Evolutionary conservation across 2,888 invertebrate species (phyloP), one percentile per base, ranked within the genome.

Genomic region (Nemotelus nigrinus): DNA sequence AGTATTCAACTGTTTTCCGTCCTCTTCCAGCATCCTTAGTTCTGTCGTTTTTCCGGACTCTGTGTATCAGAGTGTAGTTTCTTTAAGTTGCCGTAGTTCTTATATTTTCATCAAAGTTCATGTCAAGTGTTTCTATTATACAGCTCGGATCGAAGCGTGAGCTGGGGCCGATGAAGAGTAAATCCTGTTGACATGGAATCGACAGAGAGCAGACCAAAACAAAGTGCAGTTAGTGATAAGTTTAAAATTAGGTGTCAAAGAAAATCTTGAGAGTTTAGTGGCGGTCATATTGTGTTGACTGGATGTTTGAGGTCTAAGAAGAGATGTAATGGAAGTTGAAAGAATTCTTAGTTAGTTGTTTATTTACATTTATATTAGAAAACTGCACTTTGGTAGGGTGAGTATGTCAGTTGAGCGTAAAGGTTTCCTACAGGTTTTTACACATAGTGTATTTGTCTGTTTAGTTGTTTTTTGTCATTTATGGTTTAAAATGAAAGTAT

Each of bases 181-280:
- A 58, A 74, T 74, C 50, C 63, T 63, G 60, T 60, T 74, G 74
- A 74, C 74, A 74, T 60, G 8, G 74, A 60, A 74, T 74, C 48
- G 60, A 63, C 60, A 63, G 60, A 55, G 41, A 55, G 43, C 10
- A 55, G 55, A 71, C 55, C 71, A 44, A 55, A 65, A 65, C 65
- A 65, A 45, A 70, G 55, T 53, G 53, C 8, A 50, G 68, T 55
- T 43, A 55, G 70, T 70, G 55, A 70, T 10, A 70, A n/a, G 55
- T 70, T 70, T 70, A 8, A 70, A 70, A 70, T 70, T 70, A 70
- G 43, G 70, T 70, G 70, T 70, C 70, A 55, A 70, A 41, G 53
- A 43, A 55, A 41, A 70, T 48, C 3, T 57, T 8, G 1, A 2
- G 10, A 25, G 25, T 25, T 25, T 25, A 25, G 25, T 25, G 25